phyloP scores from a whole-genome alignment of 2,888 invertebrate species.

The Tuta absoluta region DNA sequence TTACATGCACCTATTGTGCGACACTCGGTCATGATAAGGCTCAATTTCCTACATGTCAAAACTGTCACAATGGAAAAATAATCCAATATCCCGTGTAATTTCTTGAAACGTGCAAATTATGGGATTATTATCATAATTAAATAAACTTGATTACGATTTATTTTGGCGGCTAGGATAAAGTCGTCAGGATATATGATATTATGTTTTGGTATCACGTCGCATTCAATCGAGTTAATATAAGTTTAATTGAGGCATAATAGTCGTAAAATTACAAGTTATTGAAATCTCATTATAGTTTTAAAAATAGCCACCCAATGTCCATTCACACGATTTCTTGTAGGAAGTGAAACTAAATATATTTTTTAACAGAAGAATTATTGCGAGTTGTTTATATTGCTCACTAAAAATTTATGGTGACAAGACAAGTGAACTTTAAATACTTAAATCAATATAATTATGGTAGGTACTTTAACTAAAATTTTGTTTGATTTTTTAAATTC shows the following conservation, averaged over 20 bases:
- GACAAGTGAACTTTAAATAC: constrained; percentile 9
- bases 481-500: background rate
- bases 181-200: constrained; percentile 13
- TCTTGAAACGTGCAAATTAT: background rate
- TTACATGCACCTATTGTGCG: constrained; percentile 1
- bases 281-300: constrained; percentile 1
- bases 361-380: constrained; percentile 34
- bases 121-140: constrained; percentile 30
- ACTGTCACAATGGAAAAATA: background rate
- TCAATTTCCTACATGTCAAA: constrained; percentile 5
- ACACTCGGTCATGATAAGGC: background rate
- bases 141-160: constrained; percentile 47
- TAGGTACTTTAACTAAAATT: background rate
- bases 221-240: constrained; percentile 20
- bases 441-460: too few relatives aligned
- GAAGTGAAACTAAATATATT: constrained; percentile 26
- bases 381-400: constrained; percentile 9
- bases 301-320: background rate
- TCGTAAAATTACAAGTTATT: constrained; percentile 17
- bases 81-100: constrained; percentile 2
- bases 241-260: constrained; percentile 25
- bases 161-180: constrained; percentile 4
- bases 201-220: constrained; percentile 16
- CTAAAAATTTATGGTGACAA: constrained; percentile 13
- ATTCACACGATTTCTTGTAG: constrained; percentile 18